Percentiles rank a stretch among this genome's conserved stretches.
phyloP scores from a whole-genome alignment of 92 coral and sea anemone species.

The Epizoanthus rinbou region DNA sequence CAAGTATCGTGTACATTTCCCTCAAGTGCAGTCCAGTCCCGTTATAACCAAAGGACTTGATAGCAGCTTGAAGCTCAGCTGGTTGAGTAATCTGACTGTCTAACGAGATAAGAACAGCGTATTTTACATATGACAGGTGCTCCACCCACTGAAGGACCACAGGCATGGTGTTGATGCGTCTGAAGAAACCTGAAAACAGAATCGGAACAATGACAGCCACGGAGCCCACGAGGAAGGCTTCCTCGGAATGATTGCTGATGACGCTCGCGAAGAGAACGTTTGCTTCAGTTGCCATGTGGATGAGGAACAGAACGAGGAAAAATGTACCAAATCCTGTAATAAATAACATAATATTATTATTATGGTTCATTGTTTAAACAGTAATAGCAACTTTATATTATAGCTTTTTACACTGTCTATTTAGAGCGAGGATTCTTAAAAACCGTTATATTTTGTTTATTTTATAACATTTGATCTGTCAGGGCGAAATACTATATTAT shows the following conservation, averaged over 20 bases:
- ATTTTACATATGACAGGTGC: constrained; percentile 36
- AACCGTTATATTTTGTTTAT: no score
- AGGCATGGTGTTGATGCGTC: constrained; percentile 33
- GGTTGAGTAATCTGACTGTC: constrained; percentile 10
- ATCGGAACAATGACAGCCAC: constrained; percentile 30
- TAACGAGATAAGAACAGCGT: constrained; percentile 28
- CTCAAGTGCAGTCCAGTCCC: constrained; percentile 25
- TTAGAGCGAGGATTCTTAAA: no score
- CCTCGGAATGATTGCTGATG: constrained; percentile 33
- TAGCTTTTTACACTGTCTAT: no score
- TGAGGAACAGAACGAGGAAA: constrained; percentile 11
- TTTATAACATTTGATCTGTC: no score
- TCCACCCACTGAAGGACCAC: constrained; percentile 30
- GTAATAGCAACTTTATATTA: no score
- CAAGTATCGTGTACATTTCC: constrained; percentile 11
- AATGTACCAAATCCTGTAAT: constrained; percentile 30
- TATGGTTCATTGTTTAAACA: no score
- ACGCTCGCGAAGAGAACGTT: constrained; percentile 39
- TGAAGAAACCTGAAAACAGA: constrained; percentile 41
- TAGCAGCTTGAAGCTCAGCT: constrained; percentile 8
- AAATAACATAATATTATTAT: neutral
- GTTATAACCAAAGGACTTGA: constrained; percentile 16
- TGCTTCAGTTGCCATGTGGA: constrained; percentile 36
- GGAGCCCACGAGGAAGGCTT: constrained; percentile 28
- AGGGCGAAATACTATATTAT: no score